These are phyloP conservation scores for Archivesica marissinica DNA, from an alignment of 1,140 invertebrate species.

Conservation along the genomic window DNA sequence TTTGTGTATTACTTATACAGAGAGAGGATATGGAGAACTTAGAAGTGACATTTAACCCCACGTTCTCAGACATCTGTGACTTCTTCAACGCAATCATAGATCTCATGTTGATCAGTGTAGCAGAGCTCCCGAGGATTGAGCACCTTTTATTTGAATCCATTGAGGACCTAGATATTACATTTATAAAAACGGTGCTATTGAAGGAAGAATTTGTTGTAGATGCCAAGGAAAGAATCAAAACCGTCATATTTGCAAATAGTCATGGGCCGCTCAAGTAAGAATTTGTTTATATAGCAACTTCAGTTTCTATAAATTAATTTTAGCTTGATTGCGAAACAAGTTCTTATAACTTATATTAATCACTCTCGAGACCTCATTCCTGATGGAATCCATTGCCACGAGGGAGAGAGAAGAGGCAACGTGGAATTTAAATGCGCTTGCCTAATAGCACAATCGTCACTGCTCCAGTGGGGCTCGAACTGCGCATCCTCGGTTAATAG, in stretches of 20 bases:
- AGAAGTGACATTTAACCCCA: conserved; percentile 78
- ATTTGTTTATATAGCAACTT: not conserved
- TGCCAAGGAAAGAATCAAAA: conserved; percentile 84
- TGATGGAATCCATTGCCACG: too few relatives aligned
- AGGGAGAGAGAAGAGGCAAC: too few relatives aligned
- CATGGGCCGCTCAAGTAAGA: conserved; percentile 86
- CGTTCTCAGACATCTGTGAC: conserved; percentile 78
- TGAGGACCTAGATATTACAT: conserved; percentile 73
- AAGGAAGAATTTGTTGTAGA: conserved; percentile 79
- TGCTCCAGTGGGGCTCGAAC: too few relatives aligned
- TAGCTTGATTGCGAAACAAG: too few relatives aligned
- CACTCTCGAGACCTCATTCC: too few relatives aligned
- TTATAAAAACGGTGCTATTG: conserved; percentile 75
- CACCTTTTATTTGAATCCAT: conserved; percentile 78
- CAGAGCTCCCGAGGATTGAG: conserved; percentile 79
- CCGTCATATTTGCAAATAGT: conserved; percentile 86
- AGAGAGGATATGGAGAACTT: conserved; percentile 74
- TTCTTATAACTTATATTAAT: too few relatives aligned
- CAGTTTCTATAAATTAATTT: too few relatives aligned
- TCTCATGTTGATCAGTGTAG: conserved; percentile 79
- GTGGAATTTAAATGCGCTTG: too few relatives aligned
- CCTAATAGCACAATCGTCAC: too few relatives aligned
- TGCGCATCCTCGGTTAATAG: not conserved
- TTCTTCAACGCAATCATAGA: conserved; percentile 81
- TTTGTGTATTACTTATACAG: too few relatives aligned